Base-by-base conservation (phyloP, 2,888 invertebrate genomes). In the Ectropis crepuscularia region DNA sequence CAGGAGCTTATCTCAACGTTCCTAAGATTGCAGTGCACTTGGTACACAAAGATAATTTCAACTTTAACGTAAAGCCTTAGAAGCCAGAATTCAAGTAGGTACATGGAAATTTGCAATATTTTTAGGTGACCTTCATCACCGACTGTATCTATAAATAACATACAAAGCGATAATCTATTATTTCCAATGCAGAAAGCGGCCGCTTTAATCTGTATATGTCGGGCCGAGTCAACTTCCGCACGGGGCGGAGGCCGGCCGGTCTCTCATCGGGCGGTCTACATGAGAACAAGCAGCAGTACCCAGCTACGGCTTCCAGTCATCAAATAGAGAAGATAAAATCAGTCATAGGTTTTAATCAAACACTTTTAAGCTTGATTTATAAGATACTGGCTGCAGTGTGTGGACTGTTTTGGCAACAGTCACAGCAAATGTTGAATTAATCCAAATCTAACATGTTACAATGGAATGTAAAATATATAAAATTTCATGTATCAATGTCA, bases 71-170 rank as follows among this genome's bases (percentile, higher is more conserved):
- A 41, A 42, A 9, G 11, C 4, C 39, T 63, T 16, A 61, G 10
- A 51, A 43, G n/a, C 16, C n/a, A 53, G n/a, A 28, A 67, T 57
- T 61, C 41, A 54, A 62, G n/a, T 7, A 49, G 12, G 46, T 57
- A 53, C 42, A 58, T 58, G 50, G 41, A 57, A 59, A 5, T 57
- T 42, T 16, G 51, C 39, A 57, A 11, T 53, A 48, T 60, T 67
- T 68, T 71, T 69, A 69, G 71, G 61, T 61, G 69, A 72, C 72
- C 70, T 77, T 74, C 72, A 69, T 76, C 61, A 72, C 71, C 69
- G 74, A 60, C 72, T 73, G 71, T 73, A 60, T 75, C 74, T 77
- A 75, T 71, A 68, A 72, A 74, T 75, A 80, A 80, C 80, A 71
- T 69, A 78, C 72, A 79, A 80, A 79, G 79, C 79, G 69, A 69